Evolutionary conservation across 1,140 invertebrate genomes (phyloP).

Genomic region (Vanessa atalanta): DNA sequence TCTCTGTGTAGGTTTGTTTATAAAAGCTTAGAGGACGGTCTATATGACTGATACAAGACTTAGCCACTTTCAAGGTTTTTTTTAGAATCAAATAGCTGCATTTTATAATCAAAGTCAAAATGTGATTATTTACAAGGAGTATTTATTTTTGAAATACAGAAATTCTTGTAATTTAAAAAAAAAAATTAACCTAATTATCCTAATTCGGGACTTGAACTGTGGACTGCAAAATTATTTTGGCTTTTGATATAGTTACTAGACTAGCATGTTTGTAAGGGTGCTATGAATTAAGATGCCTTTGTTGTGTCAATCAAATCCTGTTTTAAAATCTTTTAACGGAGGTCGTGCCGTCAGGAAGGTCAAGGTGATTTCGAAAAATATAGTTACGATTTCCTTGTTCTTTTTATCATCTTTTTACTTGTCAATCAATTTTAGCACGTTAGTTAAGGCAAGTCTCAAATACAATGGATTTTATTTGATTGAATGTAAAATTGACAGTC

Average conservation of each 20-base stretch:
- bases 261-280: neutral
- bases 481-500: neutral
- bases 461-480: neutral
- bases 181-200: too few relatives aligned
- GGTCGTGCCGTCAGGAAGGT: conserved; percentile 56
- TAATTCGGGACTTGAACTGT: too few relatives aligned
- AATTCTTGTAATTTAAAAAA: too few relatives aligned
- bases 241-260: too few relatives aligned
- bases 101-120: too few relatives aligned
- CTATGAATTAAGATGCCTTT: neutral
- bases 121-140: too few relatives aligned
- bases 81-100: too few relatives aligned
- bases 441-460: neutral
- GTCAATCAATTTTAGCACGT: conserved; percentile 19
- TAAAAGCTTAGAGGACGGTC: conserved; percentile 23
- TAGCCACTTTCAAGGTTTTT: neutral
- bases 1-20: conserved; percentile 35
- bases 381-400: conserved; percentile 46
- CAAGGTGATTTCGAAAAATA: conserved; percentile 35
- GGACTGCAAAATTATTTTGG: too few relatives aligned
- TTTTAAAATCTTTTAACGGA: conserved; percentile 25
- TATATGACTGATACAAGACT: neutral
- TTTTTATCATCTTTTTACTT: conserved; percentile 36
- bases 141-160: too few relatives aligned
- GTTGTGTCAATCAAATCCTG: conserved; percentile 22